Base-by-base conservation (phyloP, 2,113 vertebrate genomes). In the Prinia subflava region DNA sequence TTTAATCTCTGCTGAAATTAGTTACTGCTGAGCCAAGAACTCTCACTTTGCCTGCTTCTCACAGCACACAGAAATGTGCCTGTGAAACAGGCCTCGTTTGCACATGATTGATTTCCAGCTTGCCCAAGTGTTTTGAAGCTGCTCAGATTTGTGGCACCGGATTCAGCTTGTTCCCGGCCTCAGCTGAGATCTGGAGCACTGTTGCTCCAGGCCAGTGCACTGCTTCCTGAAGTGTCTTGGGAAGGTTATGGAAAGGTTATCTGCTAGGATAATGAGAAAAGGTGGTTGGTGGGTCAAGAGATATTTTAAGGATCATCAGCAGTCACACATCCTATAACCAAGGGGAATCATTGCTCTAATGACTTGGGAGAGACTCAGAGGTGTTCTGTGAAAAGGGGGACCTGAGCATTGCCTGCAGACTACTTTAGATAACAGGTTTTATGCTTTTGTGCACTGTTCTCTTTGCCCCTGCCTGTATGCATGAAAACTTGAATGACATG, bases 1-100 rank as follows among this genome's bases (percentile, higher is more conserved):
- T 95, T 97, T 81, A 93, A 93, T 93, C 73, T 93, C 73, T 11
- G 18, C 92, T 90, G 87, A 60, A 96, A 96, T 97, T 91, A 89
- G 91, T 64, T 39, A 73, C 24, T 64, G 81, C 60, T 1, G 65
- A 94, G 95, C 88, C 96, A 96, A 94, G 28, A 28, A 15, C 78
- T 67, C 80, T 64, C 57, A 41, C 92, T 84, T 70, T 0, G 35
- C 95, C 79, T 52, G n/a, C 73, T 75, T 83, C 62, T 56, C 73
- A 60, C 46, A 71, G 85, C 76, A 83, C 41, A 53, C 30, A 73
- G 90, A 83, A 93, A 92, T 0, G 19, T 76, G 86, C 80, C 94
- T 87, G 83, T 23, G 64, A 80, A 94, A 74, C 28, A 73, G 83
- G 60, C 64, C 69, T 53, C 4, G 3, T 79, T 82, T 87, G 77